Evolutionary conservation across 2,113 vertebrate genomes (phyloP).

Genomic region (Uria aalge): DNA sequence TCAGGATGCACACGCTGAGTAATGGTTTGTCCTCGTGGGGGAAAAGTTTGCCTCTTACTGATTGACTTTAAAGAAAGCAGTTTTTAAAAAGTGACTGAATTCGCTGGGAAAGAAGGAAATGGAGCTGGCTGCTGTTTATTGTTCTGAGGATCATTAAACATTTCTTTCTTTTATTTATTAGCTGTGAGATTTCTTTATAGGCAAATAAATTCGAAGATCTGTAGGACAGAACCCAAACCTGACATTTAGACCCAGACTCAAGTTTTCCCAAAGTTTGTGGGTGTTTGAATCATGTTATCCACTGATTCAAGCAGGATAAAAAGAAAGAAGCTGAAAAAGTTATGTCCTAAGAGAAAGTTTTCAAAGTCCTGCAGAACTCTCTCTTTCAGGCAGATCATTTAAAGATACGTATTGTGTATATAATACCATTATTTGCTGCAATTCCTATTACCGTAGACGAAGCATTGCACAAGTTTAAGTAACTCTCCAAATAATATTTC

Average conservation of each 20-base stretch:
- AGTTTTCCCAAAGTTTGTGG: neutral
- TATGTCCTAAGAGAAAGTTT: neutral
- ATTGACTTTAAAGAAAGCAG: neutral
- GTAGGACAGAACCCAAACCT: neutral
- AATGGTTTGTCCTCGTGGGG: neutral
- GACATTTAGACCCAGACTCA: neutral
- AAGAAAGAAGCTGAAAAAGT: neutral
- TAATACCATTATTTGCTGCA: neutral
- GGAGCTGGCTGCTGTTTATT: neutral
- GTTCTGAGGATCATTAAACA: neutral
- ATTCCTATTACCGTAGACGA: neutral
- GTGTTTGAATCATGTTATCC: neutral
- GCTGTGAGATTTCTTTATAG: neutral
- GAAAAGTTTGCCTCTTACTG: neutral
- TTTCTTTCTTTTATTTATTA: neutral
- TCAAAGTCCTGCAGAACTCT: neutral
- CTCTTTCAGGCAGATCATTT: neutral
- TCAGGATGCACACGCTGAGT: neutral
- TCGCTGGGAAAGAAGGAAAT: neutral
- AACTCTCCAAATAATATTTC: constrained; percentile 6
- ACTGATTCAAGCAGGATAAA: neutral
- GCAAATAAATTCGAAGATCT: neutral
- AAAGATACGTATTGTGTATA: neutral
- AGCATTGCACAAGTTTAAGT: constrained; percentile 11
- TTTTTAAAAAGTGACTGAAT: neutral